A percentile compares a stretch with the other conserved stretches of the same genome.
Evolutionary conservation across 2,797 vertebrate species (phyloP).

Genomic region (Glyptemys insculpta): DNA sequence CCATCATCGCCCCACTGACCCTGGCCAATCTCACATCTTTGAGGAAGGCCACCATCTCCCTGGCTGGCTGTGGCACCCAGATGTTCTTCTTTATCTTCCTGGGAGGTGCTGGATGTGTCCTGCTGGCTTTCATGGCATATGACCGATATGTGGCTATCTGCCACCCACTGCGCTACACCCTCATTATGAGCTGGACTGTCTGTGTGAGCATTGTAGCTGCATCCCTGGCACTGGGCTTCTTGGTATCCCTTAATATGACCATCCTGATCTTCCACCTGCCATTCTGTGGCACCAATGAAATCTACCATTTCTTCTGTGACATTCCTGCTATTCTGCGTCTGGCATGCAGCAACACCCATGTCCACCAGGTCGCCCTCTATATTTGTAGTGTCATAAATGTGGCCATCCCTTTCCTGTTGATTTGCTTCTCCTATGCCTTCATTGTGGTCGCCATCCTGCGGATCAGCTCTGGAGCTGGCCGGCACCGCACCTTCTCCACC

Average conservation of each 20-base stretch:
- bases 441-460: not conserved
- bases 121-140: not conserved
- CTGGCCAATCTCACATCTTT: slow-evolving; percentile 49
- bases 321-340: slow-evolving; percentile 31
- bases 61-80: slow-evolving; percentile 29
- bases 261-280: slow-evolving; percentile 48
- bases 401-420: slow-evolving; percentile 7
- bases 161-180: slow-evolving; percentile 33
- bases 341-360: slow-evolving; percentile 17
- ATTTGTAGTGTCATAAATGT: slow-evolving; percentile 41
- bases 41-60: slow-evolving; percentile 39
- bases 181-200: slow-evolving; percentile 45
- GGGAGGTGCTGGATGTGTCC: slow-evolving; percentile 49
- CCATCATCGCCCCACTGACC: slow-evolving; percentile 43
- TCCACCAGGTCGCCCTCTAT: slow-evolving; percentile 10
- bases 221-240: slow-evolving; percentile 42
- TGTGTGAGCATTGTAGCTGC: slow-evolving; percentile 34
- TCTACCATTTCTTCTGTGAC: slow-evolving; percentile 64
- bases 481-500: too few relatives aligned
- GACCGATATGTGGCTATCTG: not conserved
- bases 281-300: slow-evolving; percentile 33
- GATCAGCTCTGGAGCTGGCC: not conserved
- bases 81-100: slow-evolving; percentile 19
- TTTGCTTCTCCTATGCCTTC: slow-evolving; percentile 45
- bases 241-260: slow-evolving; percentile 33